phyloP scores from a whole-genome alignment of 92 coral and sea anemone genomes.

The Porites divaricata region DNA sequence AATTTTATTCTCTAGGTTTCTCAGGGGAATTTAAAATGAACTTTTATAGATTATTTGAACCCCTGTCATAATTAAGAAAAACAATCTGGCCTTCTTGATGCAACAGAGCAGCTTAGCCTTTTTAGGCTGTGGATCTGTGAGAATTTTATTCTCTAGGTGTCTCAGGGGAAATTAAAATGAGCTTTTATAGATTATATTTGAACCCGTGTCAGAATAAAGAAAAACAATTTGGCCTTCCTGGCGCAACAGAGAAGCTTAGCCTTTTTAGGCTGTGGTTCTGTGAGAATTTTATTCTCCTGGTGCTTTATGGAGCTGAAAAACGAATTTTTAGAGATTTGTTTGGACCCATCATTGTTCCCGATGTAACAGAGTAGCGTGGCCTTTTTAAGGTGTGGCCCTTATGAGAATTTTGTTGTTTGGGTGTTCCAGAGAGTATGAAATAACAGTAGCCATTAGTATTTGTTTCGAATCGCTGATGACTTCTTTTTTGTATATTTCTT shows the following conservation, averaged over 20 bases:
- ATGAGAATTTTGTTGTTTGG: background rate
- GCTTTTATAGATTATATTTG: background rate
- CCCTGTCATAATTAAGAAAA: background rate
- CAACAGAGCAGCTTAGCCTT: slow-evolving; percentile 3
- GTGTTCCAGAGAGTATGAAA: slow-evolving; percentile 7
- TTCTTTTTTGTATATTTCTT: background rate
- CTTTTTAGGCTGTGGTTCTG: slow-evolving; percentile 2
- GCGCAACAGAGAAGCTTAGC: slow-evolving; percentile 15
- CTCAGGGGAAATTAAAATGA: slow-evolving; percentile 3
- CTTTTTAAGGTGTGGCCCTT: slow-evolving; percentile 17
- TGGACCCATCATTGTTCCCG: background rate
- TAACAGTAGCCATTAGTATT: background rate
- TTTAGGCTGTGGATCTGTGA: slow-evolving; percentile 20
- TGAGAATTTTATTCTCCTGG: slow-evolving; percentile 5
- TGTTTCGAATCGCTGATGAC: too few relatives aligned
- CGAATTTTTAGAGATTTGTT: too few relatives aligned
- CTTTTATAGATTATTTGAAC: slow-evolving; percentile 3
- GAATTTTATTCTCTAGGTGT: slow-evolving; percentile 11
- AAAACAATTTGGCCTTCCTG: background rate
- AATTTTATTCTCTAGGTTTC: slow-evolving; percentile 21
- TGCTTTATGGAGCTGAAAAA: background rate
- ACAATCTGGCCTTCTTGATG: slow-evolving; percentile 3
- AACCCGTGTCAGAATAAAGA: background rate
- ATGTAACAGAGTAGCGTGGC: background rate
- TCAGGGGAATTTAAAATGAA: background rate